A percentile compares a stretch with the other conserved stretches of the same genome.
phyloP scores from a whole-genome alignment of 1,140 invertebrate genomes.

The Conopomorpha cramerella region DNA sequence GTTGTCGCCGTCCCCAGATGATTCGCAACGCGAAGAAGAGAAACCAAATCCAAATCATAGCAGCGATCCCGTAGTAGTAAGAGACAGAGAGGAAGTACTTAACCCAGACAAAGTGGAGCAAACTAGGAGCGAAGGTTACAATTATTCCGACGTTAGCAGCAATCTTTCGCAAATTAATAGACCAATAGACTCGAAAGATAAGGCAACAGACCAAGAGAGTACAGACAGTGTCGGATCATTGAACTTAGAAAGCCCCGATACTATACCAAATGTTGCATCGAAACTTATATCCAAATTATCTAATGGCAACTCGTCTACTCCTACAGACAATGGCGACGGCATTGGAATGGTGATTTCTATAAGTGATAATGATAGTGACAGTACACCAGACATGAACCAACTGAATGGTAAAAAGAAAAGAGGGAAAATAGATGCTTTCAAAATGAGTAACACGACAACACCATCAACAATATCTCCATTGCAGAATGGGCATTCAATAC shows the following conservation, averaged over 20 bases:
- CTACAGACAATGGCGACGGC: conserved; percentile 17
- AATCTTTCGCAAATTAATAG: conserved; percentile 24
- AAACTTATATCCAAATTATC: conserved; percentile 49
- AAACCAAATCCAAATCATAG: conserved; percentile 15
- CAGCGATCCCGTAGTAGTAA: conserved; percentile 26
- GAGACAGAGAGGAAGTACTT: conserved; percentile 23
- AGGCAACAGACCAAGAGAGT: conserved; percentile 39
- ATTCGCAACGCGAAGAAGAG: conserved; percentile 8
- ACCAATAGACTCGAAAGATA: conserved; percentile 14
- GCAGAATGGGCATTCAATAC: conserved; percentile 47
- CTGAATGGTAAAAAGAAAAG: conserved; percentile 26
- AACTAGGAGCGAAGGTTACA: conserved; percentile 26
- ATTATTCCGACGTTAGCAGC: conserved; percentile 23
- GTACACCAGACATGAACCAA: conserved; percentile 36
- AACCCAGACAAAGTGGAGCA: conserved; percentile 19
- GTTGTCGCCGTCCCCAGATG: conserved; percentile 26
- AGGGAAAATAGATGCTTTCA: conserved; percentile 36
- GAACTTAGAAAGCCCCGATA: conserved; percentile 37
- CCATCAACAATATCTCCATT: conserved; percentile 51
- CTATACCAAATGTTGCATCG: conserved; percentile 28
- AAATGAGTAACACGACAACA: conserved; percentile 39
- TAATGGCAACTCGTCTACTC: conserved; percentile 47
- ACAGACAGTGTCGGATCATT: conserved; percentile 36
- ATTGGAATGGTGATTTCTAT: too few species aligned
- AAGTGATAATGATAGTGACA: conserved; percentile 17